Evolutionary conservation across 2,888 invertebrate genomes (phyloP).

Genomic region (Ormyrus labotus): DNA sequence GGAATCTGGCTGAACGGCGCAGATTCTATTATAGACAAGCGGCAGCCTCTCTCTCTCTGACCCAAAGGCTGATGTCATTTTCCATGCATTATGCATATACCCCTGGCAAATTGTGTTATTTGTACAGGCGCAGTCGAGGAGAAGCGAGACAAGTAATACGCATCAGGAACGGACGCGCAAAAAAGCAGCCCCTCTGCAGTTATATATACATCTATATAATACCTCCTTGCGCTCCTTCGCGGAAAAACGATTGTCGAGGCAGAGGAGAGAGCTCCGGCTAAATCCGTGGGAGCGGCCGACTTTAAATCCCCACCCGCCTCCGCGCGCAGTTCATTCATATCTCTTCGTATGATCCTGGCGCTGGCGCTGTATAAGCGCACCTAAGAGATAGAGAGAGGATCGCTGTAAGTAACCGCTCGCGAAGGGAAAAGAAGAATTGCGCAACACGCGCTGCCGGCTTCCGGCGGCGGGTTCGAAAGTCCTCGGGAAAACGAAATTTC

Average conservation of each 20-base stretch:
- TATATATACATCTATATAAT: neutral
- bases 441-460: too few species aligned
- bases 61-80: slow-evolving; percentile 64
- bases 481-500: too few species aligned
- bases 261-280: neutral
- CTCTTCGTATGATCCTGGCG: slow-evolving; percentile 28
- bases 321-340: slow-evolving; percentile 41
- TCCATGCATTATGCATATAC: slow-evolving; percentile 72
- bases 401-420: slow-evolving; percentile 17
- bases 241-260: slow-evolving; percentile 49
- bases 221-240: neutral
- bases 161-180: slow-evolving; percentile 9
- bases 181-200: slow-evolving; percentile 9
- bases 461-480: too few species aligned
- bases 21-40: slow-evolving; percentile 75
- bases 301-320: slow-evolving; percentile 19
- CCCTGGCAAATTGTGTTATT: slow-evolving; percentile 71
- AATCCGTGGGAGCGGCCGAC: slow-evolving; percentile 16
- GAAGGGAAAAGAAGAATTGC: slow-evolving; percentile 15
- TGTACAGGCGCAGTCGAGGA: slow-evolving; percentile 60
- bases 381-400: neutral
- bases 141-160: neutral
- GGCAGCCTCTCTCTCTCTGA: slow-evolving; percentile 64
- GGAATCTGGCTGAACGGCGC: slow-evolving; percentile 57
- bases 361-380: neutral